Base-by-base conservation (phyloP, 2,797 vertebrate genomes). In the Xenentodon cancila region DNA sequence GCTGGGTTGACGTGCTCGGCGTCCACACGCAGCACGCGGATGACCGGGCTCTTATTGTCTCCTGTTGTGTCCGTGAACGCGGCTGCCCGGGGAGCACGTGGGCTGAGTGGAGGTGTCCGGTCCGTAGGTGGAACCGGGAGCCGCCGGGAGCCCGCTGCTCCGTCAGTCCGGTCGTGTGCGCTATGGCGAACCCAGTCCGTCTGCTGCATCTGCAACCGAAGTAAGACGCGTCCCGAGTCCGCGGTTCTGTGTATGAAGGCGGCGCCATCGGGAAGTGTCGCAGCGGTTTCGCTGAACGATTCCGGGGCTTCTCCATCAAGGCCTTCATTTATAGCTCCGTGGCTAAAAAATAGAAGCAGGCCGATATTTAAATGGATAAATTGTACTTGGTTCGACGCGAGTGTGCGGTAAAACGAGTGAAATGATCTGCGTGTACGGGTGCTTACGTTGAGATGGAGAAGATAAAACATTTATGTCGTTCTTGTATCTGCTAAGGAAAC, bases 31-130 rank as follows among this genome's bases (percentile, higher is more conserved):
- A 19, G 16, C 27, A 9, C 9, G 42, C 17, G 19, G 13, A 3
- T 18, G 16, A 40, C 18, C 54, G 0, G 20, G 47, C 55, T 59
- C n/a, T 66, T 70, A 73, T 89, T 85, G 87, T 89, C 84, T 82
- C 58, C 89, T 11, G 85, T 87, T 88, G 89, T 91, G 82, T 91
- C 87, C 59, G 82, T 64, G 66, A 60, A 71, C 63, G 69, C 66
- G 78, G 64, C 65, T 73, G 77, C 64, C 66, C 68, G 74, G 74
- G 80, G 80, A 90, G 75, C 92, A 93, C 91, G 92, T 93, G 92
- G 86, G 71, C 59, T 66, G 81, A 56, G 79, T 57, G 72, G 54
- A 80, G 63, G 85, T 64, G 89, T 91, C 91, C 88, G 89, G 89
- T 84, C 75, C 78, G 73, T 73, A 59, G 71, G 61, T 22, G 50